Evolutionary conservation across 2,797 vertebrate genomes (phyloP).

Genomic region (Microchirus variegatus): DNA sequence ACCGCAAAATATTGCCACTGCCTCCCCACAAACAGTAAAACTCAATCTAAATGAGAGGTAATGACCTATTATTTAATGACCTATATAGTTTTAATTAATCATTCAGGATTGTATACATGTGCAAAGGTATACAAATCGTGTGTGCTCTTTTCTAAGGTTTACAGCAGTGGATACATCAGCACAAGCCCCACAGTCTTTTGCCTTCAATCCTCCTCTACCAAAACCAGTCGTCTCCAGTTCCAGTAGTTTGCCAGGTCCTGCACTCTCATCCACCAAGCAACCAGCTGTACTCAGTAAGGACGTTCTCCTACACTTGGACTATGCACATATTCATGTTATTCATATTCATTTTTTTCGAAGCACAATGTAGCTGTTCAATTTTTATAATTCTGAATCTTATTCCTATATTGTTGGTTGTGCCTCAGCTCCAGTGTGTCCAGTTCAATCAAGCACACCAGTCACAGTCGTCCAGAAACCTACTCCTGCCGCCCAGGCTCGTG

Average conservation of each 20-base stretch:
- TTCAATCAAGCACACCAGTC: slow-evolving; percentile 72
- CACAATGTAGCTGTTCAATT: neutral
- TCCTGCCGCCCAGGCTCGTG: slow-evolving; percentile 69
- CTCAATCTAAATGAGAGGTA: slow-evolving; percentile 92
- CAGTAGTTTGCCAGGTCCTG: slow-evolving; percentile 50
- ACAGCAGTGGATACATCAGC: slow-evolving; percentile 73
- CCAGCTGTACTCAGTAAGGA: slow-evolving; percentile 59
- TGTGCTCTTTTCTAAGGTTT: slow-evolving; percentile 78
- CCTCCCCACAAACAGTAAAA: slow-evolving; percentile 81
- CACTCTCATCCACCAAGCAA: slow-evolving; percentile 59
- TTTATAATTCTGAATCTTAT: neutral
- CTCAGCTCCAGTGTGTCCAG: slow-evolving; percentile 69
- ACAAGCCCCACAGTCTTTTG: slow-evolving; percentile 67
- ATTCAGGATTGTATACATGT: neutral
- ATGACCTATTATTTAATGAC: neutral
- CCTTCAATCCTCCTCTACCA: slow-evolving; percentile 75
- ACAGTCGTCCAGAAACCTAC: slow-evolving; percentile 81
- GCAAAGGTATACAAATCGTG: neutral
- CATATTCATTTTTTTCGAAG: too few relatives aligned
- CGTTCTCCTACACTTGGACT: neutral
- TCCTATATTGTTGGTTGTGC: slow-evolving; percentile 21
- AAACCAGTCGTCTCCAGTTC: slow-evolving; percentile 73
- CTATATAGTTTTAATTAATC: neutral
- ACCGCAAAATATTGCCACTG: slow-evolving; percentile 47
- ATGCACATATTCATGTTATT: too few relatives aligned